These are phyloP conservation scores for Benitochromis conjunctus DNA, from an alignment of 2,113 vertebrate genomes.

Conservation along the genomic window DNA sequence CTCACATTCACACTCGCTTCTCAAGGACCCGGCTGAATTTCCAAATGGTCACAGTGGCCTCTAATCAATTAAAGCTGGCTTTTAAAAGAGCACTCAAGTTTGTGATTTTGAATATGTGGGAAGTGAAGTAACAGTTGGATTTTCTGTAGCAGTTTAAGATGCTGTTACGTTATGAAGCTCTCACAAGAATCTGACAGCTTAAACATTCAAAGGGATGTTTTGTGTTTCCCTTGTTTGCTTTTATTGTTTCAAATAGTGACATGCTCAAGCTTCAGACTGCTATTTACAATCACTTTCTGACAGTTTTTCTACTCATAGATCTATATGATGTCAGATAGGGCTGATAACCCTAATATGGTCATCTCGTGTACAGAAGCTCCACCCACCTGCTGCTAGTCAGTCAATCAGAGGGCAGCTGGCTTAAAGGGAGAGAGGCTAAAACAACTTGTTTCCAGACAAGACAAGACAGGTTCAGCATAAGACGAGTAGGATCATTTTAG, in stretches of 20 bases:
- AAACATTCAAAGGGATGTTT: not conserved
- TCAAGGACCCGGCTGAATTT: constrained; percentile 32
- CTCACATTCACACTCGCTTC: constrained; percentile 4
- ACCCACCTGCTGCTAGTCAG: not conserved
- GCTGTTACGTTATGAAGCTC: not conserved
- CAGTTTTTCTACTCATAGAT: not conserved
- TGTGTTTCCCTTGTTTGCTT: not conserved
- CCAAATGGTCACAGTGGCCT: constrained; percentile 18
- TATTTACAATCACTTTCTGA: not conserved
- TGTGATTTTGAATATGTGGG: not conserved
- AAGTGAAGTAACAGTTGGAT: not conserved
- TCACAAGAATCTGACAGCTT: not conserved
- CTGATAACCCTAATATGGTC: not conserved
- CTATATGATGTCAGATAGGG: not conserved
- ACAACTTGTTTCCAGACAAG: not conserved
- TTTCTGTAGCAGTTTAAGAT: not conserved
- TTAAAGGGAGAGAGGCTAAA: not conserved
- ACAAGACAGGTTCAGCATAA: not conserved
- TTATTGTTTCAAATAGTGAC: not conserved
- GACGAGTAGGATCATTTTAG: not conserved
- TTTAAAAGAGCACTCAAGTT: constrained; percentile 16
- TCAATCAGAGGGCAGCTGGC: not conserved
- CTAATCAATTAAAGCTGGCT: constrained; percentile 36
- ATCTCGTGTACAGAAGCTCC: not conserved
- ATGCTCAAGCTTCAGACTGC: not conserved